phyloP scores from a whole-genome alignment of 2,888 invertebrate species.

The Beris chalybata region DNA sequence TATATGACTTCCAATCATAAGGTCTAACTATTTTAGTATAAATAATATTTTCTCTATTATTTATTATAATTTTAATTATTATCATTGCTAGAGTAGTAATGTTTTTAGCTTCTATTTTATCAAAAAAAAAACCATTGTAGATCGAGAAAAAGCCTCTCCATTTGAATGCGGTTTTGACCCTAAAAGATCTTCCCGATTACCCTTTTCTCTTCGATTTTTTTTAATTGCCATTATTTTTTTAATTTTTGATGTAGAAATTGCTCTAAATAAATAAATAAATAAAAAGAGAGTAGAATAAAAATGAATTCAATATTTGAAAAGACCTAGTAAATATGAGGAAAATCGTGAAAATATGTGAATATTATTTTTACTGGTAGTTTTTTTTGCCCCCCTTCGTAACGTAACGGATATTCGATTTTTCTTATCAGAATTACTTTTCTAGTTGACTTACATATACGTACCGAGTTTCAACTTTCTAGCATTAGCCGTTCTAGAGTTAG shows the following conservation, averaged over 20 bases:
- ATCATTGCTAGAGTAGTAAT: constrained; percentile 59
- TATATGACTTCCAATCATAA: constrained; percentile 74
- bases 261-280: no score
- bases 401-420: no score
- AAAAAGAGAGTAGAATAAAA: no score
- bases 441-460: no score
- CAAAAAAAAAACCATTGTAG: constrained; percentile 63
- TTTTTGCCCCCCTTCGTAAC: no score
- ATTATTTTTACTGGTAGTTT: no score
- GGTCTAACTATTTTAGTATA: constrained; percentile 63
- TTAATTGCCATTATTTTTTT: constrained; percentile 69
- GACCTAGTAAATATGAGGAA: no score
- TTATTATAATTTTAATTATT: constrained; percentile 52
- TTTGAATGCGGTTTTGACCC: constrained; percentile 68
- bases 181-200: constrained; percentile 42
- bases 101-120: constrained; percentile 58
- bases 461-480: no score
- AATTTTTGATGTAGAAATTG: constrained; percentile 75
- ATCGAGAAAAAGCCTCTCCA: constrained; percentile 67
- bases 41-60: constrained; percentile 60
- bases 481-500: no score
- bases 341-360: no score
- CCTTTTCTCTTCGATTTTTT: constrained; percentile 66
- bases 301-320: no score
- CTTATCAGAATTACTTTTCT: no score